Conservation (phyloP, 2,888 invertebrate species). For the Plagiodera versicolora region DNA sequence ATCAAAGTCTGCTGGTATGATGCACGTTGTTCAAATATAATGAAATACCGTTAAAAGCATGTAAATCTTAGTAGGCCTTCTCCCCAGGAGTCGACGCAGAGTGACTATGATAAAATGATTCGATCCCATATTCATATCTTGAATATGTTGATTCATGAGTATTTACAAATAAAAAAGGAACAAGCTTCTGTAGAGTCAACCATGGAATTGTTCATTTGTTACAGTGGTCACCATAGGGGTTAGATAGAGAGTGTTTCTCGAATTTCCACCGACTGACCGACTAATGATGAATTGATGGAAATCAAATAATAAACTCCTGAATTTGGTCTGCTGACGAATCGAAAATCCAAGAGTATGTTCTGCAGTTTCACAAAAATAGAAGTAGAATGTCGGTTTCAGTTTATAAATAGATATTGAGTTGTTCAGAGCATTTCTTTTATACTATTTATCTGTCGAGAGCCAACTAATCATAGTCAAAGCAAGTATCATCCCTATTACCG, state of each 20-base stretch:
- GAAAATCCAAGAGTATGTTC: no score
- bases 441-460: conserved; percentile 45
- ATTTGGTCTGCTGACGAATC: no score
- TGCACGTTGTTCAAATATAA: conserved; percentile 8
- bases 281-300: no score
- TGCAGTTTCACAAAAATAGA: not conserved
- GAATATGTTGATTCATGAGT: conserved; percentile 52
- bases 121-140: conserved; percentile 51
- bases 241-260: no score
- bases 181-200: conserved; percentile 45
- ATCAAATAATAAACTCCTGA: no score
- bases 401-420: conserved; percentile 20
- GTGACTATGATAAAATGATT: conserved; percentile 54
- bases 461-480: conserved; percentile 48
- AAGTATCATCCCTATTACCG: conserved; percentile 44
- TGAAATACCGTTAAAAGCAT: conserved; percentile 17
- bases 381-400: conserved; percentile 6
- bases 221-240: no score
- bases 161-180: conserved; percentile 46
- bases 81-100: conserved; percentile 53
- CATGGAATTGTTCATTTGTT: conserved; percentile 3
- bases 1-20: no score
- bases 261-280: no score
- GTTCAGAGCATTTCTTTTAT: conserved; percentile 31
- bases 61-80: conserved; percentile 39